A percentile compares a stretch with the other conserved stretches of the same genome.
These are phyloP conservation scores for Pteronotus mesoamericanus DNA, from an alignment of 2,797 vertebrate species.

Conservation along the genomic window DNA sequence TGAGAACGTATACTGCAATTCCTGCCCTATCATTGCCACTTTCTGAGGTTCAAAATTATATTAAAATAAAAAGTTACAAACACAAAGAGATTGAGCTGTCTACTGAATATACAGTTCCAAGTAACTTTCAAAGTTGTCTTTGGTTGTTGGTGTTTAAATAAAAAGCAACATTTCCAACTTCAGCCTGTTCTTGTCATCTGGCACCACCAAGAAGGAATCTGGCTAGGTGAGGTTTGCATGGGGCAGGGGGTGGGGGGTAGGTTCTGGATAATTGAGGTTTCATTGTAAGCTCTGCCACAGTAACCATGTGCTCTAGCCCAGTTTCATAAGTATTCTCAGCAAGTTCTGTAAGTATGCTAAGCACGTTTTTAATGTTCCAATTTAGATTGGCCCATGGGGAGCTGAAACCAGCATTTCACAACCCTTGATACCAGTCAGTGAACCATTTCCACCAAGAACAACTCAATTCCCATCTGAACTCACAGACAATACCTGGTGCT, in stretches of 20 bases:
- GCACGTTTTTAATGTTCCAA: background rate
- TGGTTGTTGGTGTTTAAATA: background rate
- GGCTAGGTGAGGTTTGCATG: background rate
- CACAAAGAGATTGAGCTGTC: background rate
- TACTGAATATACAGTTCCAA: background rate
- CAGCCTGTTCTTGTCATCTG: background rate
- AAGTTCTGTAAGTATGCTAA: background rate
- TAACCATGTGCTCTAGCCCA: rapidly evolving
- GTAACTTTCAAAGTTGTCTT: background rate
- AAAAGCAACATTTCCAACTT: background rate
- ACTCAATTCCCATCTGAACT: background rate
- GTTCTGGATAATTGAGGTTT: background rate
- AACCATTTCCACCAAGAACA: background rate
- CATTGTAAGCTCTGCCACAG: background rate
- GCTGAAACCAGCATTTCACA: background rate
- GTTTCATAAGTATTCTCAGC: background rate
- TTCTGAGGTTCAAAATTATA: background rate
- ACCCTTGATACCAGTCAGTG: background rate
- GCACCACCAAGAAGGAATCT: background rate
- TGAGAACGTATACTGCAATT: too few relatives aligned
- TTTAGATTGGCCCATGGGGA: background rate
- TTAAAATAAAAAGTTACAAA: background rate
- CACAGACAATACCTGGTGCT: too few relatives aligned
- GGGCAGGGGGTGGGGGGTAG: rapidly evolving
- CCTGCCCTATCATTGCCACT: too few relatives aligned